These are phyloP conservation scores for Clinocottus analis DNA, from an alignment of 2,113 vertebrate species.

Conservation along the genomic window DNA sequence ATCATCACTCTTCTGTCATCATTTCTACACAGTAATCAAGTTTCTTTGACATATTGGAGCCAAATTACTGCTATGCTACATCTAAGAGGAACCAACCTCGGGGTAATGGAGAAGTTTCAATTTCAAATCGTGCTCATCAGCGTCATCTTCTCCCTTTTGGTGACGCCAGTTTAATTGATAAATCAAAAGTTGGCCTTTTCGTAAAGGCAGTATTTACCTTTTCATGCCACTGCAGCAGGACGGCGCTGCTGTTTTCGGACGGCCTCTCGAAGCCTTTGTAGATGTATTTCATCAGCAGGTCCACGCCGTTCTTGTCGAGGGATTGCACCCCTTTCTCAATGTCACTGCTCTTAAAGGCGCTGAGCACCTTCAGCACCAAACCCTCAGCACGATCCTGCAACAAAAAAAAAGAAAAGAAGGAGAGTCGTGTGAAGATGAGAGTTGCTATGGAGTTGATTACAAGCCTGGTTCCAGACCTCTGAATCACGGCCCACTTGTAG, in stretches of 20 bases:
- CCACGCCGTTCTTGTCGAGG: slow-evolving; percentile 92
- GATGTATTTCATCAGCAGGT: slow-evolving; percentile 99
- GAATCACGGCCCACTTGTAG: background rate
- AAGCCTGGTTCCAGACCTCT: background rate
- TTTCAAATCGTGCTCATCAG: background rate
- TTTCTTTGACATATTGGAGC: background rate
- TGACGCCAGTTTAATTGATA: background rate
- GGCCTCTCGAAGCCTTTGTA: slow-evolving; percentile 99
- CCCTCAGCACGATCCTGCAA: slow-evolving; percentile 94
- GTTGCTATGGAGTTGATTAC: background rate
- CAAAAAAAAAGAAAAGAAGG: background rate
- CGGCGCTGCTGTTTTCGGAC: slow-evolving; percentile 96
- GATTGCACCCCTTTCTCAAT: slow-evolving; percentile 97
- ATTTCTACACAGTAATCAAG: background rate
- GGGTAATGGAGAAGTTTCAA: background rate
- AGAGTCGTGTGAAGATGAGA: background rate
- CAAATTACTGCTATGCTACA: background rate
- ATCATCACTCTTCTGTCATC: background rate
- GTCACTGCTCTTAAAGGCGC: slow-evolving; percentile 95
- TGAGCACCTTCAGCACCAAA: slow-evolving; percentile 96
- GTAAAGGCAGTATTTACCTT: slow-evolving; percentile 83
- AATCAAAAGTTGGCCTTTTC: background rate
- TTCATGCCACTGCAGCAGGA: slow-evolving; percentile 97
- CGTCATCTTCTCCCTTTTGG: background rate
- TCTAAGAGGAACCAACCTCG: background rate